phyloP scores from a whole-genome alignment of 2,113 vertebrate genomes.

The Alligator sinensis region DNA sequence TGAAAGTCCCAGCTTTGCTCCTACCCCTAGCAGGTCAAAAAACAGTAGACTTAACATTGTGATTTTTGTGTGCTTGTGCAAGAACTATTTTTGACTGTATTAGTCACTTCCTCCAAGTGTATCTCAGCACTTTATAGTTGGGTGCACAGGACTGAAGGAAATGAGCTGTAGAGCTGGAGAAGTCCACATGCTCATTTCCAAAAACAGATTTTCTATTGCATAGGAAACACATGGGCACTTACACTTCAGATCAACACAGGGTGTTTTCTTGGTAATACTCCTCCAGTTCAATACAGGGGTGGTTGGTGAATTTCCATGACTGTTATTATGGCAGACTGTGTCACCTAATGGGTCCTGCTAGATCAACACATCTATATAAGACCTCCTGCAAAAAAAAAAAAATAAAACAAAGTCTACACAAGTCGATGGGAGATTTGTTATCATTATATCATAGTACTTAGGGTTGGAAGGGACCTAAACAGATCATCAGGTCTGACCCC shows the following conservation, averaged over 20 bases:
- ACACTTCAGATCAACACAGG: background rate
- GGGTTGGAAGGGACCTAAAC: too few relatives aligned
- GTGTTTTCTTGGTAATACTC: background rate
- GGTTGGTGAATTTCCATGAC: background rate
- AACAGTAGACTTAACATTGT: background rate
- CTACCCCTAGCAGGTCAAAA: background rate
- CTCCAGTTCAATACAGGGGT: background rate
- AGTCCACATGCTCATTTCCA: background rate
- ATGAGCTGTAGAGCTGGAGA: background rate
- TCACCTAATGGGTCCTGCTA: background rate
- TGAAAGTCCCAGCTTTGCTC: background rate
- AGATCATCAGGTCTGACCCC: too few relatives aligned
- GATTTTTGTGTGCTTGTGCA: background rate
- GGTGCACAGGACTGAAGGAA: background rate
- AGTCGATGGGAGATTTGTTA: background rate
- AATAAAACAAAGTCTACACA: background rate
- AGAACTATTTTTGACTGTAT: background rate
- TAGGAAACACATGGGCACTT: background rate
- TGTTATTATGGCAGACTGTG: background rate
- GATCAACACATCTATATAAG: background rate
- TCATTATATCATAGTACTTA: too few relatives aligned
- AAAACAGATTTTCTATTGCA: rapidly evolving
- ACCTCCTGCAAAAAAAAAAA: background rate
- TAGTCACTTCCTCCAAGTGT: background rate
- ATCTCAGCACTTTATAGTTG: background rate